phyloP scores from a whole-genome alignment of 2,797 vertebrate species.

The Clangula hyemalis region DNA sequence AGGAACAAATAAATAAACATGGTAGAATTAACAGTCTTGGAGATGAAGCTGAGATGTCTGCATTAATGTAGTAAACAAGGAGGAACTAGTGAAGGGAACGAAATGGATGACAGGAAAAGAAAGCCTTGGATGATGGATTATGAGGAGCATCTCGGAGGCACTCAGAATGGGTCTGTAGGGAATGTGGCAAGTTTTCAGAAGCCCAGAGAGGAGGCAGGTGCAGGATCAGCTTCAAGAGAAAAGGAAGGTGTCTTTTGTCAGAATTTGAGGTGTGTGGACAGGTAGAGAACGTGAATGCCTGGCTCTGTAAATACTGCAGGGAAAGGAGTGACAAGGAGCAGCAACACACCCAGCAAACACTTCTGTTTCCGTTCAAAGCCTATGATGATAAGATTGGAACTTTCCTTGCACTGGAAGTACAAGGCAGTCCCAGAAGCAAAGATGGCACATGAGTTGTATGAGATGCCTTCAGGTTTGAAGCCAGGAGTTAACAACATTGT shows the following conservation, averaged over 20 bases:
- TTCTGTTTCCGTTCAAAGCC: not conserved
- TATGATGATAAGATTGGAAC: not conserved
- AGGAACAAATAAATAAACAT: not conserved
- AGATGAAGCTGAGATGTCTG: not conserved
- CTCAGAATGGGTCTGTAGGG: not conserved
- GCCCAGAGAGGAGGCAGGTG: not conserved
- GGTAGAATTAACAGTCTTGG: not conserved
- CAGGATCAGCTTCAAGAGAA: not conserved
- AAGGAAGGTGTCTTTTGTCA: not conserved
- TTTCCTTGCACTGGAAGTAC: not conserved
- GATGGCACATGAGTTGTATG: not conserved
- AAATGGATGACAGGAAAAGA: not conserved
- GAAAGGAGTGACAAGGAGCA: not conserved
- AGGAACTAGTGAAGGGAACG: not conserved
- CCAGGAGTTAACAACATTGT: not conserved
- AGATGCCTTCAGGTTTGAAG: not conserved
- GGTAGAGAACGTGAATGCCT: not conserved
- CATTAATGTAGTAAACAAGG: not conserved
- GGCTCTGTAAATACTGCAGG: not conserved
- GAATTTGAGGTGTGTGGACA: not conserved
- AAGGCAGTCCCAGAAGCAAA: not conserved
- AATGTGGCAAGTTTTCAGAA: not conserved
- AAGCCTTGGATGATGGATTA: not conserved
- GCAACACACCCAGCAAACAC: not conserved
- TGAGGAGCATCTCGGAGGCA: fast-evolving